Conservation (phyloP, 1,140 invertebrate genomes). For the Philaenus spumarius region DNA sequence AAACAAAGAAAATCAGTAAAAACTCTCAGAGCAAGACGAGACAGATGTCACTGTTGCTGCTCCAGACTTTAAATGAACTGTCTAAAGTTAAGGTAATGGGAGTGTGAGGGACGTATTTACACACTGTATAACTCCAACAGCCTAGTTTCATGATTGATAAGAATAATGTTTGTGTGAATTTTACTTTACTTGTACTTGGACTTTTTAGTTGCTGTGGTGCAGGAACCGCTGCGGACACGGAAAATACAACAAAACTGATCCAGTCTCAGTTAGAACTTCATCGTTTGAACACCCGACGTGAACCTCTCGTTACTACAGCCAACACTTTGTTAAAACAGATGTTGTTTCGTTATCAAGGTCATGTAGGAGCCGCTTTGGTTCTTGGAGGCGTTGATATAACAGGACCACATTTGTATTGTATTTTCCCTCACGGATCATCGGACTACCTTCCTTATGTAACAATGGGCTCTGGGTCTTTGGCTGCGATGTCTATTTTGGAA, state of each 20-base stretch:
- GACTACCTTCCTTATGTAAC: conserved; percentile 86
- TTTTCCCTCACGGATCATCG: conserved; percentile 93
- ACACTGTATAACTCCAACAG: no score
- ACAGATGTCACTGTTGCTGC: no score
- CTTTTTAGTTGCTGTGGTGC: conserved; percentile 76
- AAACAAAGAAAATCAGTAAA: no score
- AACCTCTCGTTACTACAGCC: conserved; percentile 81
- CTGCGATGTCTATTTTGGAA: conserved; percentile 96
- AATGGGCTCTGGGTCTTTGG: conserved; percentile 94
- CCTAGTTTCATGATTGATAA: no score
- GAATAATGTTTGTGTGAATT: no score
- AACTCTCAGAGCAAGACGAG: no score
- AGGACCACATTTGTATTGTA: conserved; percentile 80
- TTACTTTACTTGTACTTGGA: no score
- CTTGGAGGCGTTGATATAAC: conserved; percentile 88
- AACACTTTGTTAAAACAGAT: conserved; percentile 87
- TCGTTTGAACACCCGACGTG: conserved; percentile 79
- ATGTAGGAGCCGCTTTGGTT: conserved; percentile 91
- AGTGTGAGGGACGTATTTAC: no score
- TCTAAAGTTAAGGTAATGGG: no score
- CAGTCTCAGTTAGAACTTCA: conserved; percentile 88
- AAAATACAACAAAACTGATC: conserved; percentile 83
- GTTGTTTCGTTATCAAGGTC: conserved; percentile 90
- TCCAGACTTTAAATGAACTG: no score
- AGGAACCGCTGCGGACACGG: conserved; percentile 97